phyloP scores from a whole-genome alignment of 37 sponge, comb jelly and placozoan genomes.

The Spongilla lacustris region DNA sequence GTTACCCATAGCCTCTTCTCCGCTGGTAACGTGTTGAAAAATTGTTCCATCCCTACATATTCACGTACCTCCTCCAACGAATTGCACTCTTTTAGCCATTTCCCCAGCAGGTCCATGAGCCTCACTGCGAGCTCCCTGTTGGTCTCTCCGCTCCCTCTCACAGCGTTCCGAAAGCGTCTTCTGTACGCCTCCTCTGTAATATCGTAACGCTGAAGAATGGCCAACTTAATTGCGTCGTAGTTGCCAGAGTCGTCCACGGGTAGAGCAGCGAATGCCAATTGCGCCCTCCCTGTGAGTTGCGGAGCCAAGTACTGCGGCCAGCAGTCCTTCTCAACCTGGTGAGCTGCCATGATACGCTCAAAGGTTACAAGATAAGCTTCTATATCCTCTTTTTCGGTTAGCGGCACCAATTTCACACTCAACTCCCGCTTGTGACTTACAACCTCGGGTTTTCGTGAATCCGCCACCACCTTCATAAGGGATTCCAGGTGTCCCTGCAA shows the following conservation, averaged over 20 bases:
- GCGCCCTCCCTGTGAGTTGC: constrained; percentile 23
- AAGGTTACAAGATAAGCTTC: constrained; percentile 24
- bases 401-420: neutral
- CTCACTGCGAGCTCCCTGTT: too few species aligned
- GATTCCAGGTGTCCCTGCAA: too few species aligned
- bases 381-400: constrained; percentile 10
- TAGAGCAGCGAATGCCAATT: constrained; percentile 22
- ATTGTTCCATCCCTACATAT: too few species aligned
- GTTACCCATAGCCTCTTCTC: neutral
- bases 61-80: too few species aligned
- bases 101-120: too few species aligned
- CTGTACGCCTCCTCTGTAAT: constrained; percentile 34
- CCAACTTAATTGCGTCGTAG: constrained; percentile 9
- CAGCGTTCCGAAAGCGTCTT: neutral
- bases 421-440: too few species aligned
- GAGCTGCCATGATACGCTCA: constrained; percentile 20
- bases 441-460: neutral
- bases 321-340: neutral
- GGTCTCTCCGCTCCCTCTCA: too few species aligned
- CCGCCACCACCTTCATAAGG: neutral
- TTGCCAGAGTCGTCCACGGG: constrained; percentile 2
- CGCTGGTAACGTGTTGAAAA: neutral
- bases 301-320: constrained; percentile 22
- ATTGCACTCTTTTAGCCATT: too few species aligned
- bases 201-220: constrained; percentile 25